Evolutionary conservation across 2,888 invertebrate genomes (phyloP).

Genomic region (Microctonus hyperodae): DNA sequence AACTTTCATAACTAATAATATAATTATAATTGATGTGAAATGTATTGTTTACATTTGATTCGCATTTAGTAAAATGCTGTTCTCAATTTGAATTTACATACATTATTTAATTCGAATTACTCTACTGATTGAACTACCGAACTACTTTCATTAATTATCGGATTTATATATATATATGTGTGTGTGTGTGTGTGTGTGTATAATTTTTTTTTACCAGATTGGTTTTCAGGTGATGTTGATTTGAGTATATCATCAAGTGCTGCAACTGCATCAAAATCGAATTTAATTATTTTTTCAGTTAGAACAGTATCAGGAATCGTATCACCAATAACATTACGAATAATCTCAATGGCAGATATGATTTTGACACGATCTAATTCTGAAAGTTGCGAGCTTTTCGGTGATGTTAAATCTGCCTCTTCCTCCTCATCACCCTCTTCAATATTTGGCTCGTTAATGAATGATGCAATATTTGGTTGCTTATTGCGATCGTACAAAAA

Average conservation of each 20-base stretch:
- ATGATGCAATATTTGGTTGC: slow-evolving; percentile 77
- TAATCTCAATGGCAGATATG: slow-evolving; percentile 83
- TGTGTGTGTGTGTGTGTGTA: too few relatives aligned
- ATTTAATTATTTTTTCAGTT: slow-evolving; percentile 74
- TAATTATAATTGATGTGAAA: too few relatives aligned
- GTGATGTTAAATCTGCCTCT: slow-evolving; percentile 65
- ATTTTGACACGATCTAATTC: slow-evolving; percentile 78
- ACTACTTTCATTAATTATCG: too few relatives aligned
- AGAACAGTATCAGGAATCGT: slow-evolving; percentile 76
- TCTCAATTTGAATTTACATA: too few relatives aligned
- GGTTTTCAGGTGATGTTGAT: slow-evolving; percentile 60
- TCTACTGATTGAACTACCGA: too few relatives aligned
- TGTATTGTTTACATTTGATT: too few relatives aligned
- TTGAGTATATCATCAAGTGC: slow-evolving; percentile 78
- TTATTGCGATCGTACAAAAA: slow-evolving; percentile 86
- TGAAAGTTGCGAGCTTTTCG: slow-evolving; percentile 66
- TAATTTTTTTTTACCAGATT: slow-evolving; percentile 42
- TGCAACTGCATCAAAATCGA: slow-evolving; percentile 76
- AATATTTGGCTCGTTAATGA: slow-evolving; percentile 74
- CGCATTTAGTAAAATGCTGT: too few relatives aligned
- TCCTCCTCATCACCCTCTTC: slow-evolving; percentile 75
- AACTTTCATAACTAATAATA: too few relatives aligned
- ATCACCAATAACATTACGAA: slow-evolving; percentile 82
- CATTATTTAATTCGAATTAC: too few relatives aligned
- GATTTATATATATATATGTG: too few relatives aligned